Evolutionary conservation across 2,113 vertebrate genomes (phyloP), one percentile per base, ranked within the genome.

Genomic region (Mesitornis unicolor): DNA sequence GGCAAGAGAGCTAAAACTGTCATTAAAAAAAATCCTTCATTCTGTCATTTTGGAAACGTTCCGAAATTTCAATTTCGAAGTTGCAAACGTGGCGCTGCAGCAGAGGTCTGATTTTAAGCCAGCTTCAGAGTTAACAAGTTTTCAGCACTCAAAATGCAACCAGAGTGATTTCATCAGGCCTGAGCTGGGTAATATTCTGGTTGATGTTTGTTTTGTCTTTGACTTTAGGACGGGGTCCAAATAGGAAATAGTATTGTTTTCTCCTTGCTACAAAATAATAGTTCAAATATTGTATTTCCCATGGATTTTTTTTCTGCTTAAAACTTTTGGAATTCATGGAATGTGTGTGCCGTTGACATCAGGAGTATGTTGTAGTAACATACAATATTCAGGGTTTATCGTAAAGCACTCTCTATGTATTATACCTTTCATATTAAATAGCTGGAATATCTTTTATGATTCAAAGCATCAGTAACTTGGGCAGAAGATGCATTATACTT

Each of bases 21-120:
- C 64, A 93, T 82, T 8, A 68, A 42, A 60, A 81, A 82, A 60
- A 76, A 53, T 35, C 79, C 6, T 85, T 90, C 79, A 80, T 77
- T 74, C 92, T 96, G 90, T 96, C 96, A 87, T 54, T 92, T 93
- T 92, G 80, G 85, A 93, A 60, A 96, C 93, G 79, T 96, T 96
- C 87, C 77, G 90, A 92, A 96, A 81, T 94, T 90, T 96, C 43
- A 16, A 47, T 84, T 93, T 93, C 76, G 51, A 75, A 81, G 76
- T 60, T 78, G 90, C 73, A 87, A 90, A 73, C 0, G 3, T 54
- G 76, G 33, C 26, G 48, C 40, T 89, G 73, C 64, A 89, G 73
- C 68, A 89, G 83, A 96, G 71, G 38, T 57, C 64, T 92, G 92
- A 57, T 60, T 88, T 68, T 35, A 53, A 90, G 88, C 79, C 85